Base-by-base conservation (phyloP, 2,888 invertebrate genomes). In the Drosophila incognita region DNA sequence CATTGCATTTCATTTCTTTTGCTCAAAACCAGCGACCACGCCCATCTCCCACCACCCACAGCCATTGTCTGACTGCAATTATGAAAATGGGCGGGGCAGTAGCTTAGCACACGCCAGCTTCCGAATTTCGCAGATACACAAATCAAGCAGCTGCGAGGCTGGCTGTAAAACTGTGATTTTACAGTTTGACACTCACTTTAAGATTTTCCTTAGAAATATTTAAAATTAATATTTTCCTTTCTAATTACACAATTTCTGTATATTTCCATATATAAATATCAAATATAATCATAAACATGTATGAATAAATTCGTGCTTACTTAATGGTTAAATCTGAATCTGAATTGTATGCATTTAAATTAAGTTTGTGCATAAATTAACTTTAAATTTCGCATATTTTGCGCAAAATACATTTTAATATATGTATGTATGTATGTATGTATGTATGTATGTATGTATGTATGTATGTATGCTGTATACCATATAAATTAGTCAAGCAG, bases 1-100 rank as follows among this genome's bases (percentile, higher is more conserved):
- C 87, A 85, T 81, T 83, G 81, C 87, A 81, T 85, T 85, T 83
- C 84, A 83, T 86, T 81, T 69, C 63, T 74, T 87, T 74, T 67
- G 64, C 53, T 58, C 65, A 40, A 38, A 57, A 54, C 29, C 52
- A 61, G 13, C 51, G 31, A 27, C 18, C 52, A 48, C 21, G 49
- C 38, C 8, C 35, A 24, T 13, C 8, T 0, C 38, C 10, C 18
- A 13, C 21, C 33, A 10, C 35, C 53, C 46, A 13, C n/a, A 1
- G 13, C 66, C 66, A 58, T 49, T 67, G 48, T 51, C 62, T 66
- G 76, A n/a, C 66, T 57, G 57, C 61, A 80, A 76, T 79, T 80
- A 80, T 79, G 64, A 69, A 69, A 76, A 59, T 68, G 65, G 68
- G 68, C 68, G 27, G 65, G 31, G 53, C 65, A 62, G 51, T 5